These are phyloP conservation scores for Acinonyx jubatus DNA, from an alignment of 2,113 vertebrate species.

Conservation along the genomic window DNA sequence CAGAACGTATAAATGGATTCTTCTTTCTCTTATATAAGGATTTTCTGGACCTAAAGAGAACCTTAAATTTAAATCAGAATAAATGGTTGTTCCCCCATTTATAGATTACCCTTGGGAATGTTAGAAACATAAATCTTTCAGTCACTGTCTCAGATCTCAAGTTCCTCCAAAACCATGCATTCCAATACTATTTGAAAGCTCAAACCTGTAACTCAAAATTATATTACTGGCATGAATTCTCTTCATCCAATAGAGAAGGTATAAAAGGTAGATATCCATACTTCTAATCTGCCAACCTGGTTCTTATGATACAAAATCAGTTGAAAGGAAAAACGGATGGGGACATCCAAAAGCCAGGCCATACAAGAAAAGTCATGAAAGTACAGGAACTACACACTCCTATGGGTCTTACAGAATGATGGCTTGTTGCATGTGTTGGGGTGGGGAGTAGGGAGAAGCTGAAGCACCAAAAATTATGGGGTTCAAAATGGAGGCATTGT, in stretches of 20 bases:
- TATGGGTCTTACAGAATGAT: neutral
- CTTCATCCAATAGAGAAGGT: neutral
- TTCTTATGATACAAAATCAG: neutral
- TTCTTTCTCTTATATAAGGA: neutral
- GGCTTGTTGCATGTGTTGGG: neutral
- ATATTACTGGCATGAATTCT: neutral
- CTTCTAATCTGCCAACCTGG: neutral
- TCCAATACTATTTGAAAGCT: neutral
- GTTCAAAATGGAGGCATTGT: neutral
- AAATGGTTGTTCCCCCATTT: neutral
- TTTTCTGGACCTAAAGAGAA: slow-evolving; percentile 10
- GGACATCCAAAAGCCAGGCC: neutral
- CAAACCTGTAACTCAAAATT: neutral
- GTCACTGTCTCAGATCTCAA: neutral
- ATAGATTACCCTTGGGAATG: neutral
- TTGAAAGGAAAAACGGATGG: neutral
- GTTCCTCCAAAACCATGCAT: neutral
- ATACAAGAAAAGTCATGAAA: neutral
- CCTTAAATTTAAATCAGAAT: slow-evolving; percentile 17
- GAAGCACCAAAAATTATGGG: neutral
- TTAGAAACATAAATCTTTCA: neutral
- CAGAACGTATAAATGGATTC: neutral
- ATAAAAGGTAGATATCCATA: neutral
- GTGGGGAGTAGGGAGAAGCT: neutral
- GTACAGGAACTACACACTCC: neutral